Evolutionary conservation across 2,113 vertebrate species (phyloP), one percentile per base, ranked within the genome.

Genomic region (Rhea pennata): DNA sequence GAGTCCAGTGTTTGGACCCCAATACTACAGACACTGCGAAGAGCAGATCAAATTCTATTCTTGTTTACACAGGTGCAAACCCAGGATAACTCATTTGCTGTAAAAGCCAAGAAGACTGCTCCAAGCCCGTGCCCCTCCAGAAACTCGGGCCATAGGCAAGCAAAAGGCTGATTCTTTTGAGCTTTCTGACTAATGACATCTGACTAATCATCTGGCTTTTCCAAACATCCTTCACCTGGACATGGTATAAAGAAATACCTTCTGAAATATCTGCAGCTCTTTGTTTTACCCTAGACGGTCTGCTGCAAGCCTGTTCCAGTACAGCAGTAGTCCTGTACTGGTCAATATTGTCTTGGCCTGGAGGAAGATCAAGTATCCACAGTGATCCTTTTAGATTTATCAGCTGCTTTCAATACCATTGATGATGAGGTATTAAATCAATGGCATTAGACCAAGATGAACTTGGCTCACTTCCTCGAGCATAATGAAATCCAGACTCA

Each of bases 401-500:
- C 44, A 66, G 9, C 53, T 84, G 12, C 26, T 86, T 85, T 73
- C 72, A 67, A 19, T 84, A 69, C 9, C 54, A 3, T 65, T 80
- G 19, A 54, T 66, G 66, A 36, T 29, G 40, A 75, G 14, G 3
- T 88, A 80, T 81, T 70, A 78, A 81, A 61, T 80, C 39, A 80
- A 54, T n/a, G 27, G 23, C 92, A 64, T 80, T 77, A 88, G n/a
- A 83, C 12, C 40, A 74, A 90, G 6, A 81, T 2, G 7, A 80
- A 74, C 21, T 67, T 87, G 73, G 46, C 40, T 36, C 23, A 56
- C 56, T 94, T 93, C 31, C 51, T 50, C 86, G 31, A 88, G 42
- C 27, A 54, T 81, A 92, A 85, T n/a, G 82, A 79, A 53, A 80
- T 88, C 23, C 33, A 89, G 48, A 80, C 12, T 53, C 20, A 79